These are phyloP conservation scores for Bombylius major DNA, from an alignment of 2,888 invertebrate species.

Conservation along the genomic window DNA sequence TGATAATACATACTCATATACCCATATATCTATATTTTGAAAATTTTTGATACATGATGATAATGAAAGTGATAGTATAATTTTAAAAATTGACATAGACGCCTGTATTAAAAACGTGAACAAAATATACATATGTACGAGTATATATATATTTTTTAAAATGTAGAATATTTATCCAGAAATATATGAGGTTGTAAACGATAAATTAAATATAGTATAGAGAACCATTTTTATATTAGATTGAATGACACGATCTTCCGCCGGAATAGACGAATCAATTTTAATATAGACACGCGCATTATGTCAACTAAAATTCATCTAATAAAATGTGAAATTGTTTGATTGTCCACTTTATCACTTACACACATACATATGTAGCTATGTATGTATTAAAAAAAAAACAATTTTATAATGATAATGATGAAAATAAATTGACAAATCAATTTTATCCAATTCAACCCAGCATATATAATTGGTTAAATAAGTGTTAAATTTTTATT, in stretches of 20 bases:
- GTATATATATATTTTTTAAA: too few species aligned
- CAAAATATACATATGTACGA: too few species aligned
- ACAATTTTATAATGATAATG: background rate
- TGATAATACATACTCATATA: background rate
- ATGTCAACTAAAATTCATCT: conserved; percentile 10
- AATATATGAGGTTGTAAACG: too few species aligned
- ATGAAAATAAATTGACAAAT: conserved; percentile 14
- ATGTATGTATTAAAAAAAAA: background rate
- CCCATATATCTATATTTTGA: background rate
- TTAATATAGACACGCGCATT: conserved; percentile 14
- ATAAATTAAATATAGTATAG: too few species aligned
- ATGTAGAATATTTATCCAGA: too few species aligned
- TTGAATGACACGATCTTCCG: conserved; percentile 10
- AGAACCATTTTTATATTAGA: background rate
- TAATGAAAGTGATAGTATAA: background rate
- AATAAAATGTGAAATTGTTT: background rate
- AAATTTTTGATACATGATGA: background rate
- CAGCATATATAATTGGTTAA: background rate
- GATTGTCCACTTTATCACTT: conserved; percentile 3
- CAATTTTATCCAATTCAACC: conserved; percentile 10
- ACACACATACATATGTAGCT: too few species aligned
- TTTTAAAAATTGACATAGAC: too few species aligned
- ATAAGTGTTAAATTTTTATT: background rate
- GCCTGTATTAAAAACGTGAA: too few species aligned
- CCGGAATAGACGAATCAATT: conserved; percentile 14